Base-by-base conservation (phyloP, 2,113 vertebrate genomes). In the Ictidomys tridecemlineatus region DNA sequence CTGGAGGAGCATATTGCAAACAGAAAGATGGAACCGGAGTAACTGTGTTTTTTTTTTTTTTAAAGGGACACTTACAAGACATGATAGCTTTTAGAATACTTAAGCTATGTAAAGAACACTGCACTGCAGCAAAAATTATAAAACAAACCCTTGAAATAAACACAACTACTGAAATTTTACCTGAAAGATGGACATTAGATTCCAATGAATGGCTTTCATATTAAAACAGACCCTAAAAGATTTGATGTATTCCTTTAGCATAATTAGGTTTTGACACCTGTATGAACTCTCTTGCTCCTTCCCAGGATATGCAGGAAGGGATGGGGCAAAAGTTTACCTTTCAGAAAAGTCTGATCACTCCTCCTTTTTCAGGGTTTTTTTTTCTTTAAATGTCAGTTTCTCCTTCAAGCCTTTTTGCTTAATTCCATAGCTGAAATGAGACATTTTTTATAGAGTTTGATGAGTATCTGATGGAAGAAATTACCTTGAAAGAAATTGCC, bases 301-400 rank as follows among this genome's bases (percentile, higher is more conserved):
- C 37, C 12, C 30, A 53, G 63, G 8, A 13, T 89, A 51, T 18
- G 76, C 4, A 89, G 13, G 34, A 22, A 89, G 61, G 34, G 12
- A 0, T 26, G 51, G 39, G 9, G 3, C 18, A 63, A 87, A 83
- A 20, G 5, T 10, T 11, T 63, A 8, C 42, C 61, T 78, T 32
- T 95, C 95, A 72, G 86, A 39, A 73, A 94, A 93, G 37, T 18
- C 45, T 94, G 65, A 65, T 4, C 39, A 84, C 51, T 22, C 17
- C 39, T 17, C 72, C 34, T 45, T 80, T 69, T 95, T 85, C 34
- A 84, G 34, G 20, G 30, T 32, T 6, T 22, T 22, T 70, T 93
- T 72, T 89, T 10, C 79, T 91, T 91, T 48, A 45, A 93, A 83
- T 30, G 13, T 48, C 28, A n/a, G 8, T 70, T 94, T 89, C n/a